A percentile compares a stretch with the other conserved stretches of the same genome.
Conservation (phyloP, 2,113 vertebrate genomes). For the Chauna torquata region DNA sequence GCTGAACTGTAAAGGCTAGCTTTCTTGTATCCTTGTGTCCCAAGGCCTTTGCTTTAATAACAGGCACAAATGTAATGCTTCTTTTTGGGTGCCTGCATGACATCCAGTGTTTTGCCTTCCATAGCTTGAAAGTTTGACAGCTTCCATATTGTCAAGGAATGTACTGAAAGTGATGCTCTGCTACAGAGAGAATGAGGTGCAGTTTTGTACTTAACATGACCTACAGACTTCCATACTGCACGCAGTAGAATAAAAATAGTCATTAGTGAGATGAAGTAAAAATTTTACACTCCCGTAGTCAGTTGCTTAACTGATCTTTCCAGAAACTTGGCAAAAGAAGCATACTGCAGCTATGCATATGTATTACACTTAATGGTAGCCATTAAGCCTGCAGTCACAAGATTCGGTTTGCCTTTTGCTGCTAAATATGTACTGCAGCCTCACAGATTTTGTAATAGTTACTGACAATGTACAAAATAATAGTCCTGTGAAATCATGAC, state of each 20-base stretch:
- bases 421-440: conserved; percentile 1
- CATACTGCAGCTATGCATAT: conserved; percentile 31
- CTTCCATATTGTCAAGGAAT: not conserved
- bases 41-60: not conserved
- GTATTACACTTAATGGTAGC: conserved; percentile 36
- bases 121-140: not conserved
- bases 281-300: conserved; percentile 31
- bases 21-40: not conserved
- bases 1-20: not conserved
- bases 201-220: not conserved
- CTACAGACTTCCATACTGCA: not conserved
- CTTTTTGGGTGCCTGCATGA: not conserved
- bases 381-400: conserved; percentile 47
- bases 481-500: conserved; percentile 9
- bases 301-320: conserved; percentile 48
- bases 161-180: not conserved
- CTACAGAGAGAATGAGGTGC: not conserved
- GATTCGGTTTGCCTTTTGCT: conserved; percentile 13
- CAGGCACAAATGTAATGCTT: not conserved
- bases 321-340: conserved; percentile 36
- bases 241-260: not conserved
- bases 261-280: conserved; percentile 19
- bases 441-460: conserved; percentile 6
- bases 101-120: not conserved
- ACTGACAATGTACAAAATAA: conserved; percentile 47